These are phyloP conservation scores for Lasiurus borealis DNA, from an alignment of 2,113 vertebrate species.

Conservation along the genomic window DNA sequence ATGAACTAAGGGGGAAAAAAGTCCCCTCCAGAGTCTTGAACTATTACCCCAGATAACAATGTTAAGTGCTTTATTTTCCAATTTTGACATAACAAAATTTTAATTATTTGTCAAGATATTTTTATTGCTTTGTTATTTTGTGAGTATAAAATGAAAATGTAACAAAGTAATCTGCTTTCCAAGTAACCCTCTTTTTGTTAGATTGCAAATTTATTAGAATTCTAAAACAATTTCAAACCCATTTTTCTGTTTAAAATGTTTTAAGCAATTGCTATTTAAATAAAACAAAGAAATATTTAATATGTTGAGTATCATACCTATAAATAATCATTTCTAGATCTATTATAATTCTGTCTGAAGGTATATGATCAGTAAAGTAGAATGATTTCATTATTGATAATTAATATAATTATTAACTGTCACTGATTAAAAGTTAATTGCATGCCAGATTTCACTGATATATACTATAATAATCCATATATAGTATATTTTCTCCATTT, in stretches of 20 bases:
- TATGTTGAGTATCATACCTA: neutral
- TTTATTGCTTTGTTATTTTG: neutral
- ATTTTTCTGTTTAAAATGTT: neutral
- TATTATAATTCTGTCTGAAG: constrained; percentile 16
- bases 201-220: neutral
- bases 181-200: neutral
- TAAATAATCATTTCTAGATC: neutral
- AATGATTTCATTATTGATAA: neutral
- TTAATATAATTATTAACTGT: neutral
- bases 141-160: constrained; percentile 17
- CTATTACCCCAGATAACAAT: neutral
- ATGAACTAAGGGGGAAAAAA: neutral
- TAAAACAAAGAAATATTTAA: constrained; percentile 22
- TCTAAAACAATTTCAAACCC: neutral
- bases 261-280: neutral
- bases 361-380: neutral
- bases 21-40: neutral
- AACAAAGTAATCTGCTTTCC: neutral
- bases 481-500: constrained; percentile 20
- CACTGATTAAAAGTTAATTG: constrained; percentile 3
- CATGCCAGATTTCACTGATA: neutral
- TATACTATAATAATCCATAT: neutral
- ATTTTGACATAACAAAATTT: constrained; percentile 8
- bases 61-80: neutral
- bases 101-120: neutral